Evolutionary conservation across 2,888 invertebrate species (phyloP).

Genomic region (Folsomia manolachei): DNA sequence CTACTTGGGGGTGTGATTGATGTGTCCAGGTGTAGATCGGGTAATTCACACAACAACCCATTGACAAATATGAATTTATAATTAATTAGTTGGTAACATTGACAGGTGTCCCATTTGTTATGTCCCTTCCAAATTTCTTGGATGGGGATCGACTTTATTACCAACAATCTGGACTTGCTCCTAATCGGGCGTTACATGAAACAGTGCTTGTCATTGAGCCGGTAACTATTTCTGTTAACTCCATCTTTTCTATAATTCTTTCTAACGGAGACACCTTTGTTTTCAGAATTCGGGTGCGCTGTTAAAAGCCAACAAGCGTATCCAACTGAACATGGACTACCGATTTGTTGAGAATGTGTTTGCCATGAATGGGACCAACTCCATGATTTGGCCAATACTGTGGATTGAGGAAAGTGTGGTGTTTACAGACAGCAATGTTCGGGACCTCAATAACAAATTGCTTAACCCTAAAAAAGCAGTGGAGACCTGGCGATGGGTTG

Average conservation of each 20-base stretch:
- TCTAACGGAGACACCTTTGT: background rate
- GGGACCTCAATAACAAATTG: constrained; percentile 21
- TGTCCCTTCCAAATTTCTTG: constrained; percentile 27
- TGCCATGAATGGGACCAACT: background rate
- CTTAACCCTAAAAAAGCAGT: constrained; percentile 19
- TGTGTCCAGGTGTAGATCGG: constrained; percentile 14
- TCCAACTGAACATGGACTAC: constrained; percentile 25
- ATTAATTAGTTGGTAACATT: too few species aligned
- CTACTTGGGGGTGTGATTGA: constrained; percentile 20
- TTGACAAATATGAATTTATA: too few species aligned
- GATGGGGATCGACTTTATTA: constrained; percentile 17
- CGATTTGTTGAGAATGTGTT: background rate
- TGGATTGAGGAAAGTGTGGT: constrained; percentile 25
- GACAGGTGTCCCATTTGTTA: constrained; percentile 19
- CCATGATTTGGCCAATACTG: constrained; percentile 22
- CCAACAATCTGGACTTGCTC: background rate
- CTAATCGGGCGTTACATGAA: constrained; percentile 17
- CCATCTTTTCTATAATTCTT: too few species aligned
- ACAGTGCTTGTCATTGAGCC: constrained; percentile 30
- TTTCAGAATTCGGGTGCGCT: constrained; percentile 27
- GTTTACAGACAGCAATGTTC: constrained; percentile 13
- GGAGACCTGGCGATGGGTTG: constrained; percentile 24
- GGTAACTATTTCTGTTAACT: constrained; percentile 16
- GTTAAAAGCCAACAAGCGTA: constrained; percentile 23
- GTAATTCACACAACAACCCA: too few species aligned